phyloP scores from a whole-genome alignment of 2,888 invertebrate genomes.

The Drosophila ezoana region DNA sequence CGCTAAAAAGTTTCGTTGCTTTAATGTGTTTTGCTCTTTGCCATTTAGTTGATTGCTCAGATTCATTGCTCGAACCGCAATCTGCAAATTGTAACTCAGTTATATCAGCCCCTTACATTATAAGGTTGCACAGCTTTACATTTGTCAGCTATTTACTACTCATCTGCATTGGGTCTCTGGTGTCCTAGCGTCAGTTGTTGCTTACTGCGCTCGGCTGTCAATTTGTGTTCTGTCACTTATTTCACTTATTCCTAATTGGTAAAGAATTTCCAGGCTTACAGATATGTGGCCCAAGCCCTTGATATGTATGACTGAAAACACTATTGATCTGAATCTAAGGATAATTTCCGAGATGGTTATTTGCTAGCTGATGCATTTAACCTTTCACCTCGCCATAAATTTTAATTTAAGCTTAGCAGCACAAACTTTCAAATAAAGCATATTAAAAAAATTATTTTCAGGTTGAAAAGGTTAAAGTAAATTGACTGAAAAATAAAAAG shows the following conservation, averaged over 20 bases:
- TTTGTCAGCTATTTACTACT: conserved; percentile 20
- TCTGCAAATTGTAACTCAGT: conserved; percentile 23
- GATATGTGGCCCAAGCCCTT: conserved; percentile 9
- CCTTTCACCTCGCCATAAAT: no score
- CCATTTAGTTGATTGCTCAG: conserved; percentile 62
- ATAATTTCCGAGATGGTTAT: no score
- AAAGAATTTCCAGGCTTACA: conserved; percentile 59
- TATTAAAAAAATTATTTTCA: no score
- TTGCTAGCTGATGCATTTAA: no score
- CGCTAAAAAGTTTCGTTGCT: conserved; percentile 33
- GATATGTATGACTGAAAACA: no score
- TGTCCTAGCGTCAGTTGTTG: conserved; percentile 14
- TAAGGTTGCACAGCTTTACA: conserved; percentile 13
- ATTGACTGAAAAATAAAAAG: no score
- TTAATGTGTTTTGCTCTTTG: conserved; percentile 24
- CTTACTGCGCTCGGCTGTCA: conserved; percentile 53
- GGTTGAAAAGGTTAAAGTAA: no score
- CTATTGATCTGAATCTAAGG: no score
- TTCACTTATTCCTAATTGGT: conserved; percentile 72
- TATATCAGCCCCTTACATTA: conserved; percentile 5
- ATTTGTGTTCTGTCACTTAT: conserved; percentile 60
- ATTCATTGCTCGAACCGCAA: conserved; percentile 39
- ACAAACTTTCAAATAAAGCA: no score
- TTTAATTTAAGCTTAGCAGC: no score
- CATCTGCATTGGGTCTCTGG: conserved; percentile 14